Evolutionary conservation across 2,888 invertebrate genomes (phyloP).

Genomic region (Catotricha subobsoleta): DNA sequence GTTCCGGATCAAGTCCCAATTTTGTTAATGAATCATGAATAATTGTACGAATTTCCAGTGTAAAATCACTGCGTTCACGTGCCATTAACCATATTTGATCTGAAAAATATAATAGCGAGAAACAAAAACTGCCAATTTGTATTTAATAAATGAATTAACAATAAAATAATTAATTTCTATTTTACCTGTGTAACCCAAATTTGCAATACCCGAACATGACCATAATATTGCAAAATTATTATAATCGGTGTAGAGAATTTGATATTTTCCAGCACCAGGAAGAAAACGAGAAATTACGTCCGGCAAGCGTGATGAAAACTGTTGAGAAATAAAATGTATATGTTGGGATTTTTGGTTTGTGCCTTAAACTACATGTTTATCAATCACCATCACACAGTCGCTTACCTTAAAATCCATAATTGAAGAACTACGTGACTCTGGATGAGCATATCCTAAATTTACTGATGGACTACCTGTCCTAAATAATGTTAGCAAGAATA

Average conservation of each 20-base stretch:
- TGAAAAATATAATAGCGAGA: no score
- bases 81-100: constrained; percentile 59
- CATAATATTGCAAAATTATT: constrained; percentile 51
- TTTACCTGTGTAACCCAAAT: constrained; percentile 42
- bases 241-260: constrained; percentile 54
- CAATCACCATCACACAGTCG: not conserved
- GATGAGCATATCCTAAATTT: constrained; percentile 44
- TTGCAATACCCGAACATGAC: constrained; percentile 49
- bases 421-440: constrained; percentile 35
- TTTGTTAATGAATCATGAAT: constrained; percentile 44
- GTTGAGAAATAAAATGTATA: constrained; percentile 12
- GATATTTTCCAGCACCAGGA: constrained; percentile 55
- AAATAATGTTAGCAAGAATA: no score
- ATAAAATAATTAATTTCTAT: constrained; percentile 4
- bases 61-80: constrained; percentile 41
- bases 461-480: constrained; percentile 44
- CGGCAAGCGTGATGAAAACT: constrained; percentile 44
- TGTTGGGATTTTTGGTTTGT: not conserved
- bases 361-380: not conserved
- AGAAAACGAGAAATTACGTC: constrained; percentile 44
- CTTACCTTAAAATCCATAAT: constrained; percentile 30
- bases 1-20: constrained; percentile 45
- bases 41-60: constrained; percentile 40
- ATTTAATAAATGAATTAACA: constrained; percentile 15
- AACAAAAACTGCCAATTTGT: constrained; percentile 13